A percentile compares a stretch with the other conserved stretches of the same genome.
Conservation (phyloP, 2,113 vertebrate species). For the Eretmochelys imbricata region DNA sequence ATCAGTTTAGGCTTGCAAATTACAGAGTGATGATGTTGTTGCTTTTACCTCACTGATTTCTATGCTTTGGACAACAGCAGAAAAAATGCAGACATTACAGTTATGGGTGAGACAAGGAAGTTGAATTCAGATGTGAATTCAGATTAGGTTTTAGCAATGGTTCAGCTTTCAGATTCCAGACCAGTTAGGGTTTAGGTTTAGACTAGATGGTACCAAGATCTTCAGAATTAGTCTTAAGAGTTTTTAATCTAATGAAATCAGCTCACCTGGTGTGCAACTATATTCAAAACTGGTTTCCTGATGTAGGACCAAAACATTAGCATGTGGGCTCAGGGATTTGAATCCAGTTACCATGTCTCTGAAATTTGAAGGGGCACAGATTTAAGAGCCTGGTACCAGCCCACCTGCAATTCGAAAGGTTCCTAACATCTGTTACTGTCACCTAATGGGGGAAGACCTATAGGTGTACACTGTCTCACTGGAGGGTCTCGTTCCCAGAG, state of each 20-base stretch:
- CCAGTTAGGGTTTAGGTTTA: background rate
- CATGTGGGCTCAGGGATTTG: background rate
- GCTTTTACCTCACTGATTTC: background rate
- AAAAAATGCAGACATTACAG: background rate
- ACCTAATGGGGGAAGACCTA: background rate
- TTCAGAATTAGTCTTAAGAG: background rate
- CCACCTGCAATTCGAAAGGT: background rate
- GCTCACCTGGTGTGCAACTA: background rate
- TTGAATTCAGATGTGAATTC: background rate
- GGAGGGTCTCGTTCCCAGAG: background rate
- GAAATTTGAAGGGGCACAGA: background rate
- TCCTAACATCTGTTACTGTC: background rate
- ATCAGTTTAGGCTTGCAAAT: background rate
- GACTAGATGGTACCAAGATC: background rate
- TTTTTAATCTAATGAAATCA: background rate
- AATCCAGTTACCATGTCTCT: background rate
- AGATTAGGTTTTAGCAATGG: background rate
- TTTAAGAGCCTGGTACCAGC: background rate
- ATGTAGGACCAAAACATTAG: background rate
- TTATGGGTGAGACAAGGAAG: background rate
- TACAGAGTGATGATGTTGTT: background rate
- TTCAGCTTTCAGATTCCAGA: background rate
- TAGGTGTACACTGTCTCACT: background rate
- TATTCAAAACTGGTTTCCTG: background rate
- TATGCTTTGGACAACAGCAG: background rate